Percentiles rank a stretch among this genome's conserved stretches.
phyloP scores from a whole-genome alignment of 2,113 vertebrate genomes.

The Potamarius usumacintae region DNA sequence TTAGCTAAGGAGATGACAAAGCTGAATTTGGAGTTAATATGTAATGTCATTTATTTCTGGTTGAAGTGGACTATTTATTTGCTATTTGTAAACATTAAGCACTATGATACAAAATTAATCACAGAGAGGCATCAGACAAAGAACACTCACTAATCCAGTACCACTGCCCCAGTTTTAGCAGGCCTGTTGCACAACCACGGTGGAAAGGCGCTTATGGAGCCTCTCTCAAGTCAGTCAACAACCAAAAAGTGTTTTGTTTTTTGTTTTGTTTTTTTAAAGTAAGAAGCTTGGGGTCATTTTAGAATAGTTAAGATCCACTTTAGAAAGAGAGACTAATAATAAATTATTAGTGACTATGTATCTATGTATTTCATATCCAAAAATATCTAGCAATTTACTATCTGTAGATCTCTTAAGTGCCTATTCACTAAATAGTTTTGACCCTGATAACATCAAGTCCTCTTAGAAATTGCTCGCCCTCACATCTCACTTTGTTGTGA shows the following conservation, averaged over 20 bases:
- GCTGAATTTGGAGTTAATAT: not conserved
- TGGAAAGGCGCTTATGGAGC: constrained; percentile 39
- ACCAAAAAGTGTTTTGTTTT: not conserved
- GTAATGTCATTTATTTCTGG: constrained; percentile 17
- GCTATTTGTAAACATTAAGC: constrained; percentile 25
- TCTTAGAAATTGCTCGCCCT: constrained; percentile 38
- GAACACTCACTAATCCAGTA: constrained; percentile 53
- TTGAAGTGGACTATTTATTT: not conserved
- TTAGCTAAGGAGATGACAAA: not conserved
- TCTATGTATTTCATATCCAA: not conserved
- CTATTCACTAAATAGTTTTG: constrained; percentile 5
- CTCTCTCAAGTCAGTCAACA: constrained; percentile 33
- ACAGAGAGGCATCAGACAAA: constrained; percentile 37
- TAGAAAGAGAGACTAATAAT: not conserved
- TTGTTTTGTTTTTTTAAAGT: not conserved
- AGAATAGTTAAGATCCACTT: not conserved
- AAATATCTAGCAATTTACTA: not conserved
- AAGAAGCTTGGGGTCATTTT: constrained; percentile 32
- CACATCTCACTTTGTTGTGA: constrained; percentile 19
- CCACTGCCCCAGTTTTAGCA: constrained; percentile 41
- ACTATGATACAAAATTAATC: constrained; percentile 43
- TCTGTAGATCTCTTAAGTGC: not conserved
- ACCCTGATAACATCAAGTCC: constrained; percentile 15
- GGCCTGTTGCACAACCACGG: constrained; percentile 42
- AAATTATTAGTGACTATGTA: not conserved